Evolutionary conservation across 2,113 vertebrate genomes (phyloP), one percentile per base, ranked within the genome.

Genomic region (Anthoscopus minutus): DNA sequence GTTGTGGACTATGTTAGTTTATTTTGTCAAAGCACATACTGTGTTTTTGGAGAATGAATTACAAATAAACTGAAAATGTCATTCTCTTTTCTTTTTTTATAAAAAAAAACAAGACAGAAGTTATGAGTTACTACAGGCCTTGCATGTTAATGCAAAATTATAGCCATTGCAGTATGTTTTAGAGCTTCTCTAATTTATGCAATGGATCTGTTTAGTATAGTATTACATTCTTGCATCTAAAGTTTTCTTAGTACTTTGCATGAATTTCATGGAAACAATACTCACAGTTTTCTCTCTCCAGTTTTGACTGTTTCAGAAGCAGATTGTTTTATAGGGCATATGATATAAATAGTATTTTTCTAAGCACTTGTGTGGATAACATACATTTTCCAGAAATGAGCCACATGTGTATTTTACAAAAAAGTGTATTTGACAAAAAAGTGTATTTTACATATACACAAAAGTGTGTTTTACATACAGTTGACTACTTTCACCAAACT

Each of bases 221-320:
- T 56, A 48, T 81, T 57, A 25, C 20, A 21, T 73, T 54, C 18
- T 67, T 88, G 64, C 17, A 31, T 47, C 51, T 83, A 20, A 83
- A 58, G n/a, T 93, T 97, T n/a, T 83, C 67, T 78, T 92, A 56
- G 78, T 86, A 88, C 92, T 96, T 97, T 89, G 95, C 87, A 80
- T 97, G 87, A 96, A 97, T 83, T 96, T 96, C 92, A 97, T 97
- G 94, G 93, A 90, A 97, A 91, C 90, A 51, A 78, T 89, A 91
- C 74, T 45, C 19, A n/a, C n/a, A 48, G 31, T 48, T 86, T 74
- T 89, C 33, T 69, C 40, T 66, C 67, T 90, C 64, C 48, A 83
- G 33, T 64, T 62, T 60, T 61, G 35, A 58, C 38, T 70, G 60
- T 47, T 90, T 93, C 74, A 71, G 81, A 90, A 94, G n/a, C 62